Base-by-base conservation (phyloP, 1,140 invertebrate species). In the Eriocheir sinensis region DNA sequence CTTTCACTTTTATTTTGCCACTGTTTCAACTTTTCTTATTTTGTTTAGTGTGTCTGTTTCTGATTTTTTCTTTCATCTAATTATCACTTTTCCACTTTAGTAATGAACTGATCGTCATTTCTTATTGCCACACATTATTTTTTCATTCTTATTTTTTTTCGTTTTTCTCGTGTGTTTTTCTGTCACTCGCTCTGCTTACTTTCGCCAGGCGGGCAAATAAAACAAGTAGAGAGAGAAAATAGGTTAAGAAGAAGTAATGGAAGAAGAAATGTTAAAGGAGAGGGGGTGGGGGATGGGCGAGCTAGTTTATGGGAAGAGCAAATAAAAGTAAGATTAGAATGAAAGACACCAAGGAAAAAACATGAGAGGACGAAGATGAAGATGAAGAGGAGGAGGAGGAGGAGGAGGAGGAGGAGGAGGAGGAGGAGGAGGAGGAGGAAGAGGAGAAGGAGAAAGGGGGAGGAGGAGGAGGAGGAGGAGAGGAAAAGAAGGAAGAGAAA, bases 401-500 rank as follows among this genome's bases (percentile, higher is more conserved):
- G n/a, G n/a, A n/a, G n/a, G 44, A 4, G 4, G 44, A 48, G 21
- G 21, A 72, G 2, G 21, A 72, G 6, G 53, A 72, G 21, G 53
- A 72, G 53, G 53, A 72, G 53, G 53, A 72, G 53, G 53, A 72
- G 53, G 8, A 15, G 53, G 60, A 72, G 60, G 60, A 72, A n/a
- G 60, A 72, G 60, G 60, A 8, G 21, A n/a, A 72, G 6, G 60
- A 72, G 21, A n/a, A 72, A 0, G 60, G n/a, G 21, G 60, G n/a
- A n/a, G 60, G n/a, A n/a, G 60, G n/a, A n/a, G 1, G n/a, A n/a
- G 60, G n/a, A n/a, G 27, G 8, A n/a, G 60, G n/a, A n/a, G 60
- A 72, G 60, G 60, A n/a, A 72, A 72, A 72, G 60, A 72, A 72
- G 60, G 60, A 72, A 72, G 60, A 72, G 60, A 72, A 72, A 72